These are phyloP conservation scores for Sacculina carcini DNA, from an alignment of 2,888 invertebrate genomes.

Conservation along the genomic window DNA sequence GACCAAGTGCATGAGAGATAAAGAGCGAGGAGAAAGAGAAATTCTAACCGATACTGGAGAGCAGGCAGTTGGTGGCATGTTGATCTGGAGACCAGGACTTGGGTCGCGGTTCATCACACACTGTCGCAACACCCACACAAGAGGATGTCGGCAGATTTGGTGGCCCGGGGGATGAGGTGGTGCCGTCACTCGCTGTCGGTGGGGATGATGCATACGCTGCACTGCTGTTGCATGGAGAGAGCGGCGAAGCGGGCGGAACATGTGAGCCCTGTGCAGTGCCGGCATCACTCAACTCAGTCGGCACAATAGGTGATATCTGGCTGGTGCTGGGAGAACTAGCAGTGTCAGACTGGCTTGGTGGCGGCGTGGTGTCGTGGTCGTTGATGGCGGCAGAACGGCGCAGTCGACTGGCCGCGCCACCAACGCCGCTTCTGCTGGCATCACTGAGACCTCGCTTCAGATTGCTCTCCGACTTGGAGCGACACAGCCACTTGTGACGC, in stretches of 20 bases:
- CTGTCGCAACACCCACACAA: constrained; percentile 2
- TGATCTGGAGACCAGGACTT: constrained; percentile 49
- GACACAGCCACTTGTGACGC: constrained; percentile 54
- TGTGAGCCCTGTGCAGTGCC: constrained; percentile 8
- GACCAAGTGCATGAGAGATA: too few species aligned
- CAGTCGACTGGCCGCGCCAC: constrained; percentile 3
- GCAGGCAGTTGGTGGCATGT: constrained; percentile 30
- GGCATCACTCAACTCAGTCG: constrained; percentile 14
- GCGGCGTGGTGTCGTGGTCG: constrained; percentile 15
- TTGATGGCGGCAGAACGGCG: constrained; percentile 11
- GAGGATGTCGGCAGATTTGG: not conserved
- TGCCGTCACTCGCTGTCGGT: not conserved
- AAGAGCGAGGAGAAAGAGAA: not conserved
- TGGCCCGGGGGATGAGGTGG: not conserved
- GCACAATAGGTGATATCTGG: not conserved
- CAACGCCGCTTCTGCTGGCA: not conserved
- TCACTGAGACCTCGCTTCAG: constrained; percentile 12
- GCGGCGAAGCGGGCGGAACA: too few species aligned
- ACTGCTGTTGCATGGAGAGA: too few species aligned
- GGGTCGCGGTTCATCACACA: constrained; percentile 25
- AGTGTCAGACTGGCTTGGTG: not conserved
- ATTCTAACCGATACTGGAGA: constrained; percentile 13
- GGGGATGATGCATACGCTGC: too few species aligned
- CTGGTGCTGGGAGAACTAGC: too few species aligned
- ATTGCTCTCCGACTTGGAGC: constrained; percentile 61